Conservation (phyloP, 1,140 invertebrate species). For the Drosophila biarmipes region DNA sequence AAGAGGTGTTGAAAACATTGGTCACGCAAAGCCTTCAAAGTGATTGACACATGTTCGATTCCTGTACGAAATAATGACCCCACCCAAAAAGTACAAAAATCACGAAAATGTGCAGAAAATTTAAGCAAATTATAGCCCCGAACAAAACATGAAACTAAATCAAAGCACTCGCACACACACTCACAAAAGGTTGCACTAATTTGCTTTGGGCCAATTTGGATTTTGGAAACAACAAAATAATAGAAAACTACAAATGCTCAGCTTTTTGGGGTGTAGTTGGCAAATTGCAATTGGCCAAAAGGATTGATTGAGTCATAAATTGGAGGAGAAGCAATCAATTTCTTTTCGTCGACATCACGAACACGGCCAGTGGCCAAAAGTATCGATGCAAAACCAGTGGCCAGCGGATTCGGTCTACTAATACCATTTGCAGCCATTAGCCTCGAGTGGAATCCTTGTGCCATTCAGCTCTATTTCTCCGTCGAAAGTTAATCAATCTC, state of each 20-base stretch:
- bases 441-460: constrained; percentile 35
- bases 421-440: constrained; percentile 67
- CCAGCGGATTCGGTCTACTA: constrained; percentile 63
- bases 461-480: constrained; percentile 23
- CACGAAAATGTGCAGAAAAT: constrained; percentile 35
- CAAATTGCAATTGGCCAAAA: constrained; percentile 66
- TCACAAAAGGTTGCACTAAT: constrained; percentile 40
- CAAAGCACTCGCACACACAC: constrained; percentile 4
- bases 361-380: constrained; percentile 39
- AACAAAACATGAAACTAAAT: constrained; percentile 39
- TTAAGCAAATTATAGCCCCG: constrained; percentile 43
- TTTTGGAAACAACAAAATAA: not conserved
- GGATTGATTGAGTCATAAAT: constrained; percentile 75
- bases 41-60: constrained; percentile 46
- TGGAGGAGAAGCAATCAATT: constrained; percentile 61
- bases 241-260: constrained; percentile 18
- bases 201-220: constrained; percentile 25
- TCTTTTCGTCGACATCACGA: constrained; percentile 62
- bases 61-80: constrained; percentile 24
- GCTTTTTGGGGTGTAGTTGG: constrained; percentile 60
- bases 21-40: constrained; percentile 38
- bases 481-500: constrained; percentile 68
- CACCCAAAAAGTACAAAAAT: constrained; percentile 21
- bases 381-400: constrained; percentile 63
- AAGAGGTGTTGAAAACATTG: constrained; percentile 52